Conservation (phyloP, 2,888 invertebrate species). For the Pandemis cinnamomeana region DNA sequence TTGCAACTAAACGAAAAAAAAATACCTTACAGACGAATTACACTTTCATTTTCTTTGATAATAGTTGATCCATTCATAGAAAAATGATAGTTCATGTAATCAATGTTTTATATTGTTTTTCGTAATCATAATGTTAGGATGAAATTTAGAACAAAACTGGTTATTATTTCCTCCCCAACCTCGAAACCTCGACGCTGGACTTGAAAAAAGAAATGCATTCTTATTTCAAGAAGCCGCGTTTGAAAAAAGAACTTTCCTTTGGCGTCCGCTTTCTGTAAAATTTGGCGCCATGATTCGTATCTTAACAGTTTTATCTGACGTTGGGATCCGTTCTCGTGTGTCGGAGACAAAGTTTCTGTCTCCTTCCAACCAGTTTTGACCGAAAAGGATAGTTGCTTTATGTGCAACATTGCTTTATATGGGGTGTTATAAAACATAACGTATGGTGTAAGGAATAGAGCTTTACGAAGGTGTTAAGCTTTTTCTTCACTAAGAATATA, state of each 20-base stretch:
- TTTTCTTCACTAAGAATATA: not conserved
- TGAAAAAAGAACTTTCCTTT: conserved; percentile 52
- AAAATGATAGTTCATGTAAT: no score
- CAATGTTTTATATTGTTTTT: no score
- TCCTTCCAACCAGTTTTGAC: not conserved
- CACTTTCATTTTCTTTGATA: no score
- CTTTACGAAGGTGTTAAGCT: not conserved
- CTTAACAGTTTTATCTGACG: conserved; percentile 67
- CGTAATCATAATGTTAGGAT: no score
- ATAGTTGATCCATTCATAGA: no score
- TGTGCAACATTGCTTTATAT: not conserved
- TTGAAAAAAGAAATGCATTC: conserved; percentile 14
- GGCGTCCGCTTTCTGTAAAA: conserved; percentile 73
- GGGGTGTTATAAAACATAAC: not conserved
- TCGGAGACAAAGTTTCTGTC: conserved; percentile 8
- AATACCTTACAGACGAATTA: no score
- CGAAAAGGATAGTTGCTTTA: not conserved
- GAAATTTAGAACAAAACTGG: not conserved
- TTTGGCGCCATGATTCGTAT: conserved; percentile 79
- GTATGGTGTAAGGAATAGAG: not conserved
- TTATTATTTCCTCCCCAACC: not conserved
- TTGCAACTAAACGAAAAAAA: no score
- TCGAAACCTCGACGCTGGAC: not conserved
- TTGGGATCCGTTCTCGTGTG: conserved; percentile 62
- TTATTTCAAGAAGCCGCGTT: conserved; percentile 45